phyloP scores from a whole-genome alignment of 2,888 invertebrate species.

The Cyclophora albipunctata region DNA sequence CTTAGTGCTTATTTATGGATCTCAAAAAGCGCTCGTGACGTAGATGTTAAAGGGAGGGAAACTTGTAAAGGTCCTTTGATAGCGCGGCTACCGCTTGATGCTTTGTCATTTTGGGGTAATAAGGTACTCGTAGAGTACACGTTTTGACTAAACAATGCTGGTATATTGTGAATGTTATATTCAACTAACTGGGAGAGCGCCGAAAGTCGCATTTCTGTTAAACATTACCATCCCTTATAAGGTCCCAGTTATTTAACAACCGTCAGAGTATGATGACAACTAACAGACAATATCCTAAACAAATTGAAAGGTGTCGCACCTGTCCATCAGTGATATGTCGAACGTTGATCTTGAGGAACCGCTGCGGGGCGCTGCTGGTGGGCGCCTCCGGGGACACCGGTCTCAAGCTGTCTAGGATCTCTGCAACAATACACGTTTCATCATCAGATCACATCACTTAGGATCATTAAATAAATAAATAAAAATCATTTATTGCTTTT shows the following conservation, averaged over 20 bases:
- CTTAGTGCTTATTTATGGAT: too few species aligned
- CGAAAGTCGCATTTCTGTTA: too few species aligned
- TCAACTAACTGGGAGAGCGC: too few species aligned
- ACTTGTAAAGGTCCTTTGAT: too few species aligned
- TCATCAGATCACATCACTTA: not conserved
- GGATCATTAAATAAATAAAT: not conserved
- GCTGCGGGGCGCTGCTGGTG: conserved; percentile 79
- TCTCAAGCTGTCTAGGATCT: conserved; percentile 87
- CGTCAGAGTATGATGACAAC: too few species aligned
- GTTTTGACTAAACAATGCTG: not conserved
- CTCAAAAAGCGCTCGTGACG: too few species aligned
- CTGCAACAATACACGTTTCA: conserved; percentile 60
- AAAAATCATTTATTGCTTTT: not conserved
- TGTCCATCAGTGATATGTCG: conserved; percentile 95
- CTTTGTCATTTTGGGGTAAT: not conserved
- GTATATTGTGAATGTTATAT: too few species aligned
- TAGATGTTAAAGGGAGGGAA: too few species aligned
- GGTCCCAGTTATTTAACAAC: not conserved
- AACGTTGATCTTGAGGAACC: conserved; percentile 94
- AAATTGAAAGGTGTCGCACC: conserved; percentile 41
- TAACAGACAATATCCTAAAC: too few species aligned
- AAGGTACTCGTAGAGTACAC: not conserved
- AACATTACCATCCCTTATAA: not conserved
- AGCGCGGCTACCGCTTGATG: not conserved
- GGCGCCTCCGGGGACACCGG: conserved; percentile 89